Evolutionary conservation across 1,140 invertebrate species (phyloP).

Genomic region (Lycorma delicatula): DNA sequence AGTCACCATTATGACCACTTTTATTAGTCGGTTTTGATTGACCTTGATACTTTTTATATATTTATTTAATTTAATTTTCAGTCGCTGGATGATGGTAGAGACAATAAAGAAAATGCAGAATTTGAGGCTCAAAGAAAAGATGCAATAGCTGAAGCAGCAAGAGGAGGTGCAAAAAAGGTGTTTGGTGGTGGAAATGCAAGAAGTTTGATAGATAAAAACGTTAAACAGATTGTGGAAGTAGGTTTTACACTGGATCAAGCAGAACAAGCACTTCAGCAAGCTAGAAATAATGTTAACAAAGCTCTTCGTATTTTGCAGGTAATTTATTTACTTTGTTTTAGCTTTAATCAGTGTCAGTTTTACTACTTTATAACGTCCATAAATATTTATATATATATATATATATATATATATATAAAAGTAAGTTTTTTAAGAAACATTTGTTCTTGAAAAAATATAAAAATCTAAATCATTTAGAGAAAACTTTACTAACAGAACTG

Average conservation of each 20-base stretch:
- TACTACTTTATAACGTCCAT: too few relatives aligned
- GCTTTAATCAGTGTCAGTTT: too few relatives aligned
- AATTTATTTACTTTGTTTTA: too few relatives aligned
- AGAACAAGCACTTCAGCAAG: constrained; percentile 57
- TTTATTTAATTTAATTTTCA: constrained; percentile 19
- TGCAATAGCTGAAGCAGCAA: constrained; percentile 76
- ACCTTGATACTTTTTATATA: too few relatives aligned
- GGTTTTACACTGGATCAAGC: constrained; percentile 71
- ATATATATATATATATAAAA: too few relatives aligned
- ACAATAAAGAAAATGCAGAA: constrained; percentile 50
- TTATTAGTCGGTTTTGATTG: background rate
- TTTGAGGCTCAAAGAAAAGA: constrained; percentile 78
- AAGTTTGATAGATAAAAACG: constrained; percentile 63
- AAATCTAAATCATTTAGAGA: too few relatives aligned
- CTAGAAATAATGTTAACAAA: constrained; percentile 62
- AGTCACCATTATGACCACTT: background rate
- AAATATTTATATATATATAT: too few relatives aligned
- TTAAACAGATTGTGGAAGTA: constrained; percentile 70
- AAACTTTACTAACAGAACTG: too few relatives aligned
- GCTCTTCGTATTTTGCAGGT: constrained; percentile 60
- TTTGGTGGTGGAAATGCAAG: constrained; percentile 58
- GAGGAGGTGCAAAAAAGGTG: constrained; percentile 52
- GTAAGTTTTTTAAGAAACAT: too few relatives aligned
- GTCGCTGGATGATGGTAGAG: constrained; percentile 24
- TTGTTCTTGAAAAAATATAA: too few relatives aligned